These are phyloP conservation scores for Plebejus anna DNA, from an alignment of 2,888 invertebrate species.

Conservation along the genomic window DNA sequence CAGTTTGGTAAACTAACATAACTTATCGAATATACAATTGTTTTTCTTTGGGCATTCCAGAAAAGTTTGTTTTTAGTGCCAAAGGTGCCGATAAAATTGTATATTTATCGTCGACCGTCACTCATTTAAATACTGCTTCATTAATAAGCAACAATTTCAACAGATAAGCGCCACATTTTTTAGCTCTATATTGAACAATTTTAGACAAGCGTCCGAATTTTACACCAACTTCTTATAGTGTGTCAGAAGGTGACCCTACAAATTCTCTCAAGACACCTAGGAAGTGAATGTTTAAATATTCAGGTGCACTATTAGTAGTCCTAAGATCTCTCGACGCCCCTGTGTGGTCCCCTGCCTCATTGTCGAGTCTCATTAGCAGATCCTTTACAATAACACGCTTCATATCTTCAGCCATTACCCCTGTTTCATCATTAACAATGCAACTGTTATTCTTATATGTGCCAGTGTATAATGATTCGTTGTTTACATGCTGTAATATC, in stretches of 20 bases:
- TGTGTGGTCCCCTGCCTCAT: constrained; percentile 14
- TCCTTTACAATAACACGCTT: constrained; percentile 46
- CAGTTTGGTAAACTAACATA: background rate
- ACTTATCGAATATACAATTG: background rate
- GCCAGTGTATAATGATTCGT: constrained; percentile 23
- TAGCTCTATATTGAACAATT: no score
- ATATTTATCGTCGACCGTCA: background rate
- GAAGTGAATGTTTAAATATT: background rate
- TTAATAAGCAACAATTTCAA: background rate
- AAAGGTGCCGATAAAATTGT: constrained; percentile 4
- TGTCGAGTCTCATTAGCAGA: constrained; percentile 43
- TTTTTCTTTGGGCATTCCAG: background rate
- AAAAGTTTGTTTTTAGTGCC: background rate
- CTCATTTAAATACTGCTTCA: background rate
- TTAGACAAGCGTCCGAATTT: no score
- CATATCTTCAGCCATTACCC: constrained; percentile 24
- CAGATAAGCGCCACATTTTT: background rate
- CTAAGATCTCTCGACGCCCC: constrained; percentile 17
- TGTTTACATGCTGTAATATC: background rate
- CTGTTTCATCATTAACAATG: constrained; percentile 27
- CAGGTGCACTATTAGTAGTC: constrained; percentile 12
- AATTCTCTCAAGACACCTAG: background rate
- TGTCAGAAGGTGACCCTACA: background rate
- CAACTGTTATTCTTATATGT: constrained; percentile 23
- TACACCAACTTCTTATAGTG: background rate